Conservation (phyloP, 1,140 invertebrate genomes). For the Venustaconcha ellipsiformis region DNA sequence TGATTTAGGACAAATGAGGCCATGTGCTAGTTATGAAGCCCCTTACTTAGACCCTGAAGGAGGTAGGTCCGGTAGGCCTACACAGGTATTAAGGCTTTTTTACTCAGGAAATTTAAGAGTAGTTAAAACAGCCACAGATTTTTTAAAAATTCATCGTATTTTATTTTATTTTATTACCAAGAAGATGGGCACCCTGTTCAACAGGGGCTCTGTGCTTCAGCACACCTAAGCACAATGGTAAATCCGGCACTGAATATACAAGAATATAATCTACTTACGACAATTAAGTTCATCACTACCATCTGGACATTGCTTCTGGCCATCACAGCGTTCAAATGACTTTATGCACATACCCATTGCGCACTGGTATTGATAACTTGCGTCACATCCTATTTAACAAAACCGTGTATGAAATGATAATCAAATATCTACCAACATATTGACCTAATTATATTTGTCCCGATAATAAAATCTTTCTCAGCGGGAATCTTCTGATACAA, state of each 20-base stretch:
- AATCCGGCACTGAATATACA: too few species aligned
- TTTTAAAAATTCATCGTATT: too few species aligned
- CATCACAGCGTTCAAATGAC: slow-evolving; percentile 44
- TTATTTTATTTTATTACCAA: too few species aligned
- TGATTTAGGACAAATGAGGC: too few species aligned
- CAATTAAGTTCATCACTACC: slow-evolving; percentile 42
- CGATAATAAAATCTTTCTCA: not conserved
- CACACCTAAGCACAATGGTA: too few species aligned
- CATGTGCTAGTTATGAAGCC: not conserved
- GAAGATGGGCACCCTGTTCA: too few species aligned
- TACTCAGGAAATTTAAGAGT: too few species aligned
- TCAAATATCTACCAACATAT: not conserved
- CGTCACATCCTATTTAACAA: slow-evolving; percentile 26
- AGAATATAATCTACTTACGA: slow-evolving; percentile 21
- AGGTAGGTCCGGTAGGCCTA: too few species aligned
- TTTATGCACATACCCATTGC: slow-evolving; percentile 53
- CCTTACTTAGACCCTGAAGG: not conserved
- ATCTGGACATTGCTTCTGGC: slow-evolving; percentile 40
- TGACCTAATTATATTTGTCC: not conserved
- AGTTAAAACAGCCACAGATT: too few species aligned
- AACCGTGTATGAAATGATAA: slow-evolving; percentile 1
- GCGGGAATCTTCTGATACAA: not conserved
- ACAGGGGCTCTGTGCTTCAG: too few species aligned
- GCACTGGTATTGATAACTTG: slow-evolving; percentile 40
- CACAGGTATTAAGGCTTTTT: too few species aligned